These are phyloP conservation scores for Pachypeltis micranthus DNA, from an alignment of 1,140 invertebrate genomes.

Conservation along the genomic window DNA sequence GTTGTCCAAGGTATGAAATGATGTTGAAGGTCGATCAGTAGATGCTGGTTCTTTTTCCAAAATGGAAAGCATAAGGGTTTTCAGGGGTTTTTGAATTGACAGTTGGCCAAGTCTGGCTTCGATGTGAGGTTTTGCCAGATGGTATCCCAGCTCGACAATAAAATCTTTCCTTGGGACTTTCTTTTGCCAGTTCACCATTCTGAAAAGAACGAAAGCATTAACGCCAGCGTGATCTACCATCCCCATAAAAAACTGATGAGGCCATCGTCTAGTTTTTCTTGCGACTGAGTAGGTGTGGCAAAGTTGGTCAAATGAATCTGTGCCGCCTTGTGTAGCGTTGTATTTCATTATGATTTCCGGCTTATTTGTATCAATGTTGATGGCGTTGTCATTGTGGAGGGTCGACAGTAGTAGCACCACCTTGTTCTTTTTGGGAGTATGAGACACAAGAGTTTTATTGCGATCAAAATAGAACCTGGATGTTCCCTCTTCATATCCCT, in stretches of 20 bases:
- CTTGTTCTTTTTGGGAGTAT: constrained; percentile 29
- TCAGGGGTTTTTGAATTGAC: constrained; percentile 6
- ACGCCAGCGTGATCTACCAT: constrained; percentile 25
- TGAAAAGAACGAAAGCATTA: constrained; percentile 23
- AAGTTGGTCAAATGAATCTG: constrained; percentile 30
- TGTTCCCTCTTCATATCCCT: constrained; percentile 10
- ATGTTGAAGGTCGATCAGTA: constrained; percentile 1
- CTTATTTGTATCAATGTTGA: constrained; percentile 25
- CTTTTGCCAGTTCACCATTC: constrained; percentile 20
- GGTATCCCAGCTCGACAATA: constrained; percentile 1
- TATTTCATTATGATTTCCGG: constrained; percentile 29
- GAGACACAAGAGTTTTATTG: constrained; percentile 32
- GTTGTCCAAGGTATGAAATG: constrained; percentile 1
- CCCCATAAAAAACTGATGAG: constrained; percentile 22
- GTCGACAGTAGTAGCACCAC: constrained; percentile 24
- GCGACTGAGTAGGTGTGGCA: constrained; percentile 25
- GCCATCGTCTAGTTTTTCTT: constrained; percentile 29
- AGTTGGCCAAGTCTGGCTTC: constrained; percentile 2
- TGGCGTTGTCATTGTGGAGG: constrained; percentile 28
- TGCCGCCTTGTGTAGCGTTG: constrained; percentile 30
- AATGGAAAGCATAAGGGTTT: background rate
- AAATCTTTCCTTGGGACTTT: constrained; percentile 10
- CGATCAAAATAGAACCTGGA: constrained; percentile 29
- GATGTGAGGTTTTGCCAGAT: constrained; percentile 8
- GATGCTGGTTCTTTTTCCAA: constrained; percentile 1